Percentiles rank a stretch among this genome's conserved stretches.
These are phyloP conservation scores for Monopis laevigella DNA, from an alignment of 2,888 invertebrate species.

Conservation along the genomic window DNA sequence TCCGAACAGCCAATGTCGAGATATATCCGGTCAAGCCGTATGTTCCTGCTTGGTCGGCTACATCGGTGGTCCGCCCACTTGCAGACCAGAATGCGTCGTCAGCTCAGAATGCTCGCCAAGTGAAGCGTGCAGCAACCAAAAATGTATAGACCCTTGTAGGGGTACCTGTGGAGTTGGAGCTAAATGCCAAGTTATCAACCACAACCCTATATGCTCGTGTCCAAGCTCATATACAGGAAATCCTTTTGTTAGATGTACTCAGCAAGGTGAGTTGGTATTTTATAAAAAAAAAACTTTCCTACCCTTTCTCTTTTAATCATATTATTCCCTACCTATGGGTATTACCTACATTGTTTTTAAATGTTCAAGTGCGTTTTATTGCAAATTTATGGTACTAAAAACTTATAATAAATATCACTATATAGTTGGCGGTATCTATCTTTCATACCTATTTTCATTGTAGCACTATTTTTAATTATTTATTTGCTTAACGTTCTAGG, in stretches of 20 bases:
- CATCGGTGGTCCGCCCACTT: slow-evolving; percentile 80
- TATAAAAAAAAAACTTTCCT: no score
- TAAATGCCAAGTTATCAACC: slow-evolving; percentile 79
- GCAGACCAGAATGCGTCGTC: slow-evolving; percentile 79
- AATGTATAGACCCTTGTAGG: slow-evolving; percentile 83
- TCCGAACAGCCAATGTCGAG: slow-evolving; percentile 79
- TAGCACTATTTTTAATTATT: no score
- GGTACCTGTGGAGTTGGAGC: slow-evolving; percentile 83
- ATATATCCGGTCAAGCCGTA: slow-evolving; percentile 76
- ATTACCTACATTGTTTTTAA: no score
- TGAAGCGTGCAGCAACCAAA: slow-evolving; percentile 80
- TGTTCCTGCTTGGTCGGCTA: slow-evolving; percentile 77
- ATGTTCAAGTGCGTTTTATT: no score
- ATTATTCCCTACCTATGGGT: no score
- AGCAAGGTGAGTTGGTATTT: slow-evolving; percentile 28
- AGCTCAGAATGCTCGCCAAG: slow-evolving; percentile 79
- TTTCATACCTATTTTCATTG: no score
- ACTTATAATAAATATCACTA: no score
- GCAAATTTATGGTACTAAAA: no score
- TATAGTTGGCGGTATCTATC: no score
- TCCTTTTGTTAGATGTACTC: slow-evolving; percentile 76
- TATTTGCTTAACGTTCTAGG: no score
- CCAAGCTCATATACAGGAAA: slow-evolving; percentile 74
- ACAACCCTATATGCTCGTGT: slow-evolving; percentile 83
- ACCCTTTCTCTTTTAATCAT: no score